phyloP scores from a whole-genome alignment of 1,140 invertebrate species.

The Bactericera cockerelli region DNA sequence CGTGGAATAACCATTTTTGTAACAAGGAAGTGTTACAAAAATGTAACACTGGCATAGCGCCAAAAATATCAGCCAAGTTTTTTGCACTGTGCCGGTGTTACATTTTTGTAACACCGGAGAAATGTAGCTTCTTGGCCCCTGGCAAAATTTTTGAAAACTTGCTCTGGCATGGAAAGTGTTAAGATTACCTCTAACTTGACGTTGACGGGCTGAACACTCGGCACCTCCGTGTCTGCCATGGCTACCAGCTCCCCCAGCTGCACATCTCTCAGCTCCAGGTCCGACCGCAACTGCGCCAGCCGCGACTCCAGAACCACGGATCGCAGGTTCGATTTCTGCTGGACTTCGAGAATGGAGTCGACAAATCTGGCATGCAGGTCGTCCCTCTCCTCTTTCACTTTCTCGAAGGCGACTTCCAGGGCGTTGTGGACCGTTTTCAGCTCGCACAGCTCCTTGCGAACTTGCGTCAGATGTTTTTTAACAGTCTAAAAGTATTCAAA shows the following conservation, averaged over 20 bases:
- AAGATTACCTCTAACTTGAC: slow-evolving; percentile 46
- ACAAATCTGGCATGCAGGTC: slow-evolving; percentile 62
- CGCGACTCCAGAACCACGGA: slow-evolving; percentile 59
- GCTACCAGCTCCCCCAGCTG: slow-evolving; percentile 49
- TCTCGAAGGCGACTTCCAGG: slow-evolving; percentile 58
- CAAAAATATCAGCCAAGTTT: too few species aligned
- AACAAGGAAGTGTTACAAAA: too few species aligned
- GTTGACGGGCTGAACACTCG: slow-evolving; percentile 38
- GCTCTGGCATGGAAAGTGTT: background rate
- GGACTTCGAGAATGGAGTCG: slow-evolving; percentile 63
- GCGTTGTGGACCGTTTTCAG: slow-evolving; percentile 60
- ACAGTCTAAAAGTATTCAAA: slow-evolving; percentile 52
- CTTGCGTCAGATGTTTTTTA: slow-evolving; percentile 35
- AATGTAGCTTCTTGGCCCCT: too few species aligned
- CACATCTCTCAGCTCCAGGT: slow-evolving; percentile 50
- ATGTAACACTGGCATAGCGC: too few species aligned
- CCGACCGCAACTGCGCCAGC: slow-evolving; percentile 44
- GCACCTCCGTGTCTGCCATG: slow-evolving; percentile 40
- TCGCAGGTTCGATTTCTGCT: slow-evolving; percentile 64
- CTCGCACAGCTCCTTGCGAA: slow-evolving; percentile 49
- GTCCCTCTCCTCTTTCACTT: slow-evolving; percentile 59
- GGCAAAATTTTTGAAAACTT: too few species aligned
- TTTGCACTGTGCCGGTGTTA: too few species aligned
- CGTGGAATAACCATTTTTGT: too few species aligned
- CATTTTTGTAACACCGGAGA: too few species aligned